Evolutionary conservation across 2,797 vertebrate species (phyloP).

Genomic region (Silurus lanzhouensis): DNA sequence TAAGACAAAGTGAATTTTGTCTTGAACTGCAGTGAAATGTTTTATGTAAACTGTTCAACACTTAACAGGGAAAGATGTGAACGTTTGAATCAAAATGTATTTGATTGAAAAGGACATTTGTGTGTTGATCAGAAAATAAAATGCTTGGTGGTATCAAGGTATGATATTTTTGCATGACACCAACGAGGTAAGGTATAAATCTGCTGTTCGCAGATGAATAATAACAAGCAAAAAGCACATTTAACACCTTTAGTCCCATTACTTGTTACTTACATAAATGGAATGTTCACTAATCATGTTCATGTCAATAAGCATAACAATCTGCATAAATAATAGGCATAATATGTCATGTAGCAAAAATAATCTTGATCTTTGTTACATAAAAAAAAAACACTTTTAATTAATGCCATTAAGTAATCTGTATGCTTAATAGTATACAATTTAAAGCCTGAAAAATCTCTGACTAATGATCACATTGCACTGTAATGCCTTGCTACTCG

Average conservation of each 20-base stretch:
- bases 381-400: background rate
- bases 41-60: conserved; percentile 24
- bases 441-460: background rate
- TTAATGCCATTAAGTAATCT: background rate
- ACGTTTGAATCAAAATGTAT: conserved; percentile 33
- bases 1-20: background rate
- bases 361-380: background rate
- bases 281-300: background rate
- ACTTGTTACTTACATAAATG: background rate
- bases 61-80: background rate
- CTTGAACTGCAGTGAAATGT: background rate
- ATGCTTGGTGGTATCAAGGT: background rate
- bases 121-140: background rate
- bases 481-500: background rate
- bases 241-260: background rate
- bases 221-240: conserved; percentile 1
- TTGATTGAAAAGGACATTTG: conserved; percentile 18
- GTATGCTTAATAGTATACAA: background rate
- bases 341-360: background rate
- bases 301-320: background rate
- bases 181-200: conserved; percentile 37
- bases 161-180: background rate
- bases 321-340: too few species aligned
- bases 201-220: background rate
- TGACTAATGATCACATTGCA: background rate